These are phyloP conservation scores for Anthoptus insignis DNA, from an alignment of 2,888 invertebrate genomes.

Conservation along the genomic window DNA sequence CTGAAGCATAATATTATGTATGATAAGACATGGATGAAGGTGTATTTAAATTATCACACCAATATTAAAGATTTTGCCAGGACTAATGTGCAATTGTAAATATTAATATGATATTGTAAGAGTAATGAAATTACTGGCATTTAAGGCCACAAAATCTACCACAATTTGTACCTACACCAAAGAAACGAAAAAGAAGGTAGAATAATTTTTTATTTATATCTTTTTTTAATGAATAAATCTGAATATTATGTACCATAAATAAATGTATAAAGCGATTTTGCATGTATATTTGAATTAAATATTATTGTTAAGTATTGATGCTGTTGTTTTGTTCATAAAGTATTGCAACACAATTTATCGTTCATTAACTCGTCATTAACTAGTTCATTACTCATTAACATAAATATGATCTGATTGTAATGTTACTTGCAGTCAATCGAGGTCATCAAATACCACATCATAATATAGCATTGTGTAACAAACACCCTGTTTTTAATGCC, in stretches of 20 bases:
- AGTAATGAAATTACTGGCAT: slow-evolving; percentile 12
- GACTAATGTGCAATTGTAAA: background rate
- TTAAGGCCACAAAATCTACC: background rate
- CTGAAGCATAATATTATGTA: background rate
- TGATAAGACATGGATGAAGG: background rate
- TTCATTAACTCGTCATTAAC: background rate
- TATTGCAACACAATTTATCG: background rate
- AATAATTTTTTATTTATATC: slow-evolving; percentile 2
- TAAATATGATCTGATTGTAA: background rate
- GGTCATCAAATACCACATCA: too few species aligned
- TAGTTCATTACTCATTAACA: slow-evolving; percentile 12
- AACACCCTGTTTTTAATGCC: too few species aligned
- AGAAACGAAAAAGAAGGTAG: slow-evolving; percentile 24
- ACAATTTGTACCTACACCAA: slow-evolving; percentile 26
- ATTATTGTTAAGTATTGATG: slow-evolving; percentile 18
- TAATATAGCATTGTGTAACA: too few species aligned
- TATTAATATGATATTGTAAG: background rate
- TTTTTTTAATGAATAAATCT: slow-evolving; percentile 2
- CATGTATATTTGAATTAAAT: slow-evolving; percentile 32
- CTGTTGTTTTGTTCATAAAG: slow-evolving; percentile 14
- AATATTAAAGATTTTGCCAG: background rate
- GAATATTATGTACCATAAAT: slow-evolving; percentile 32
- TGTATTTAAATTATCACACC: background rate
- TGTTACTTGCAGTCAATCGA: background rate
- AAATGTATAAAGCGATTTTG: slow-evolving; percentile 27